Evolutionary conservation across 2,113 vertebrate genomes (phyloP).

Genomic region (Pardalotus punctatus): DNA sequence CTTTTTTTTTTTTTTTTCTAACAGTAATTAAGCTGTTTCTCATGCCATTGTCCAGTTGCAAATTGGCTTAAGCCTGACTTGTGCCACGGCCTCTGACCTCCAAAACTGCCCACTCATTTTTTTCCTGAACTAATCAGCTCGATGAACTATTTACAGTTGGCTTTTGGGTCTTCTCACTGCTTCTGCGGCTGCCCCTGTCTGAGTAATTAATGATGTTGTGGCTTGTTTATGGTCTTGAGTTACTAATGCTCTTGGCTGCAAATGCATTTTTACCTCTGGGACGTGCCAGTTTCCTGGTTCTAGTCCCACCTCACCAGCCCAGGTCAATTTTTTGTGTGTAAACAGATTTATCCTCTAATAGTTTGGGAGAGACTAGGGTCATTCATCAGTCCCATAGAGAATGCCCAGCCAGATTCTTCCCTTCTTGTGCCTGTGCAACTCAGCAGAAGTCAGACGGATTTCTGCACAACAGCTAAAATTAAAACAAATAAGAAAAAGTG

Average conservation of each 20-base stretch:
- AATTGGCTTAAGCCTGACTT: conserved; percentile 45
- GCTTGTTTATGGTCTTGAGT: conserved; percentile 73
- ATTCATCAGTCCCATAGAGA: conserved; percentile 58
- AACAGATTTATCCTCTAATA: conserved; percentile 72
- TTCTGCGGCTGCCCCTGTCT: conserved; percentile 65
- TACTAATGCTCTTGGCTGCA: conserved; percentile 71
- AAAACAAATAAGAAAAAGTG: not conserved
- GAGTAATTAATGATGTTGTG: conserved; percentile 69
- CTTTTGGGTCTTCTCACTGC: conserved; percentile 67
- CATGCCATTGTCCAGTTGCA: conserved; percentile 33
- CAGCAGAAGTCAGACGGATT: not conserved
- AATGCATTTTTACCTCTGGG: conserved; percentile 72
- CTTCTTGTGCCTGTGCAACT: not conserved
- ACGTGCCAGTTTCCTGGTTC: conserved; percentile 63
- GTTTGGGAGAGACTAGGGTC: conserved; percentile 44
- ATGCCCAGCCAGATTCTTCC: conserved; percentile 9
- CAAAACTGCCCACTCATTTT: conserved; percentile 54
- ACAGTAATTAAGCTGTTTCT: conserved; percentile 8
- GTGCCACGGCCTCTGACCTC: conserved; percentile 57
- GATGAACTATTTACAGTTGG: conserved; percentile 67
- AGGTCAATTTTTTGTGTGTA: conserved; percentile 72
- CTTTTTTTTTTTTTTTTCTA: not conserved
- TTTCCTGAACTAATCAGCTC: conserved; percentile 60
- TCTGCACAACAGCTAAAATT: not conserved
- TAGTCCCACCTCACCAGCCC: conserved; percentile 68